A percentile compares a stretch with the other conserved stretches of the same genome.
These are phyloP conservation scores for Pheosia tremula DNA, from an alignment of 2,888 invertebrate genomes.

Conservation along the genomic window DNA sequence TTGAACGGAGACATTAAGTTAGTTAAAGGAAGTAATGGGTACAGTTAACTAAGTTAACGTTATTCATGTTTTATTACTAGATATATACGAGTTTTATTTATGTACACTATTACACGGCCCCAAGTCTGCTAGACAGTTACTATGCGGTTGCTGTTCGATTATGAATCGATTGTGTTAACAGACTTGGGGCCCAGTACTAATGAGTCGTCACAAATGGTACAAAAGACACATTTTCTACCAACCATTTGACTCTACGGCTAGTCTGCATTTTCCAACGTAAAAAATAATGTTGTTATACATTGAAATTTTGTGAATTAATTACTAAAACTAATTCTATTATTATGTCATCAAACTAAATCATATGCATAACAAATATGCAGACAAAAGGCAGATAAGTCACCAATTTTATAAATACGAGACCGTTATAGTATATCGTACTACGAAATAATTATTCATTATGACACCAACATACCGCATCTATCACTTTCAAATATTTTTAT, in stretches of 20 bases:
- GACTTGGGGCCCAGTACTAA: no score
- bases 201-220: no score
- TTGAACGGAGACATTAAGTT: conserved; percentile 4
- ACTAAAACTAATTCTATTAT: no score
- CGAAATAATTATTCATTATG: conserved; percentile 32
- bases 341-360: no score
- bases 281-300: no score
- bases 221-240: conserved; percentile 1
- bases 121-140: no score
- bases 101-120: no score
- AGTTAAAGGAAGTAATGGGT: neutral
- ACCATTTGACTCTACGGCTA: conserved; percentile 14
- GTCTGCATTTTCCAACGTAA: no score
- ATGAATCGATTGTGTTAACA: no score
- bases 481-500: conserved; percentile 41
- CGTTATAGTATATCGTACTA: conserved; percentile 7
- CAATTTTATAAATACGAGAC: neutral
- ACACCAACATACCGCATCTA: conserved; percentile 37
- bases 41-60: neutral
- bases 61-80: neutral
- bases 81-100: neutral
- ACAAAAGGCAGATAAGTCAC: neutral
- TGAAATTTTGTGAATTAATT: no score
- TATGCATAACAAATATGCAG: neutral
- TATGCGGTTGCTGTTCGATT: no score